phyloP scores from a whole-genome alignment of 2,113 vertebrate species.

The Scolopax mira region DNA sequence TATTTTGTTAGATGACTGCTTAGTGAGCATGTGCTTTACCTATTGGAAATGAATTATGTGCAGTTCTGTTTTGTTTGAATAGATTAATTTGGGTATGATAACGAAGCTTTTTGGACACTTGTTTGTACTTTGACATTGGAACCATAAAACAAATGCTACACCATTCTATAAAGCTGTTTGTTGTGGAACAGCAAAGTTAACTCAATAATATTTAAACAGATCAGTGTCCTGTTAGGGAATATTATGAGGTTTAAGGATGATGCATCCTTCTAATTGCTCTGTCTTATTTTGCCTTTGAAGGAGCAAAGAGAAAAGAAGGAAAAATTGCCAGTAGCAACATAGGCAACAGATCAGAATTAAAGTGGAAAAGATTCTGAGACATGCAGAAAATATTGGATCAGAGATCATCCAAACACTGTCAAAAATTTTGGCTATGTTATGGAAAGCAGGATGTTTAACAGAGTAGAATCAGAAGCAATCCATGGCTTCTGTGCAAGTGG shows the following conservation, averaged over 20 bases:
- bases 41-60: not conserved
- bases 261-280: not conserved
- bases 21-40: not conserved
- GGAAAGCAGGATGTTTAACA: not conserved
- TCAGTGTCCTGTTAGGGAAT: not conserved
- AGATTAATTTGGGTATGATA: not conserved
- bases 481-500: not conserved
- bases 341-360: not conserved
- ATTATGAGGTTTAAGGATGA: not conserved
- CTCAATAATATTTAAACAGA: constrained; percentile 8
- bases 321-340: not conserved
- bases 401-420: not conserved
- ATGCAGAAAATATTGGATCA: not conserved
- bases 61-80: not conserved
- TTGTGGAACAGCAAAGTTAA: not conserved
- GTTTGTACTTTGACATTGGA: not conserved
- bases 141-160: not conserved
- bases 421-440: not conserved
- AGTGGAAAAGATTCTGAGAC: not conserved
- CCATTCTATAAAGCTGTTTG: not conserved
- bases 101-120: not conserved
- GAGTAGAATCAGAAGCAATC: not conserved
- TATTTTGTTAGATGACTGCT: not conserved
- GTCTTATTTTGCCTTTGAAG: not conserved
- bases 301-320: not conserved